phyloP scores from a whole-genome alignment of 2,888 invertebrate genomes.

The Drosophila nr. medialis region DNA sequence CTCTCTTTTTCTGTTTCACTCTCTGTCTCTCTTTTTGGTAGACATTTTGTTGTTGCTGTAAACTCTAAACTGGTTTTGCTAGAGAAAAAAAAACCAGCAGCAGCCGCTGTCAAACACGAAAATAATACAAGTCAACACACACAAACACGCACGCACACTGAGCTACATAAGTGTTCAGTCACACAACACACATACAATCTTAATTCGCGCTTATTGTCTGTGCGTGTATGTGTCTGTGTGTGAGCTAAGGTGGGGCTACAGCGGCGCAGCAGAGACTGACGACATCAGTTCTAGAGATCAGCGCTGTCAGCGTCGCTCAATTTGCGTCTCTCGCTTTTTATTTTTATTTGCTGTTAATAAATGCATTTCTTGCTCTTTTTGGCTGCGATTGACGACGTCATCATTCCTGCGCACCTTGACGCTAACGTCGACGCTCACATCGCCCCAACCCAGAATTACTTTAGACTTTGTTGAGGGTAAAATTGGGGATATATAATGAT shows the following conservation, averaged over 20 bases:
- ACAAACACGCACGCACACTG: conserved; percentile 1
- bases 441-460: conserved; percentile 41
- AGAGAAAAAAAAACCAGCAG: conserved; percentile 34
- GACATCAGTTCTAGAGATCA: conserved; percentile 62
- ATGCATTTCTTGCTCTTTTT: conserved; percentile 6
- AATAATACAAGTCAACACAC: conserved; percentile 45
- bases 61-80: conserved; percentile 68
- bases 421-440: conserved; percentile 21
- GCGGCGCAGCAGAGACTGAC: conserved; percentile 43
- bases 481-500: background rate
- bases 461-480: conserved; percentile 20
- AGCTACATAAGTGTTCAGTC: conserved; percentile 43
- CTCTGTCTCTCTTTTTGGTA: conserved; percentile 29
- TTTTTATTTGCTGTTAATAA: conserved; percentile 11
- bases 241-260: conserved; percentile 67
- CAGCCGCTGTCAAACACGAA: conserved; percentile 54
- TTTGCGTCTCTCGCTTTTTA: conserved; percentile 29
- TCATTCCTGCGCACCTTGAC: conserved; percentile 49
- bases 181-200: conserved; percentile 27
- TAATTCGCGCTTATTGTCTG: conserved; percentile 54
- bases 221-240: conserved; percentile 7
- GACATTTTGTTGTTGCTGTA: conserved; percentile 52
- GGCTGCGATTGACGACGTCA: conserved; percentile 65
- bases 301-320: conserved; percentile 44
- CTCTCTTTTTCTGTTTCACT: conserved; percentile 10